phyloP scores from a whole-genome alignment of 2,797 vertebrate genomes.

The Melanotaenia nigrans region DNA sequence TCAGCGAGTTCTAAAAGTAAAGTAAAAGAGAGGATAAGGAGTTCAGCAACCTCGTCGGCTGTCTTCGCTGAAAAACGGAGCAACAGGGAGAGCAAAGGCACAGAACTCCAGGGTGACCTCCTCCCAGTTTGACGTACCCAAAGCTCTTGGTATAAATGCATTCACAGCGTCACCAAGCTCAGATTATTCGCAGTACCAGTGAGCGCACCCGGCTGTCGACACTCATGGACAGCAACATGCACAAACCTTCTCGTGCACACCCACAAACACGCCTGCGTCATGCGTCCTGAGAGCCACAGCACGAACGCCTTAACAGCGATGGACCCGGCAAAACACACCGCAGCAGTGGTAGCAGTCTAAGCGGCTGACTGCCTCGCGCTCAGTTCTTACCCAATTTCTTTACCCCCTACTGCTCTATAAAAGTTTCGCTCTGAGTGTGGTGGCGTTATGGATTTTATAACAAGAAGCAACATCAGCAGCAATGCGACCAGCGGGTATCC shows the following conservation, averaged over 20 bases:
- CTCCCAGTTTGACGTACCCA: conserved; percentile 83
- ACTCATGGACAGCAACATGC: conserved; percentile 53
- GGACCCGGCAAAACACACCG: conserved; percentile 69
- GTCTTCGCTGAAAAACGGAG: conserved; percentile 61
- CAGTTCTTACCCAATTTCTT: conserved; percentile 21
- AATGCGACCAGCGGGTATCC: conserved; percentile 76
- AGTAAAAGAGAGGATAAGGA: not conserved
- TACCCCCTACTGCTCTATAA: conserved; percentile 45
- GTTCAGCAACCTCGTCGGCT: conserved; percentile 25
- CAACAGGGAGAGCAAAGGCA: conserved; percentile 50
- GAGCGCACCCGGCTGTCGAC: conserved; percentile 75
- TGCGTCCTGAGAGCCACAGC: conserved; percentile 80
- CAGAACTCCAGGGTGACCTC: conserved; percentile 75
- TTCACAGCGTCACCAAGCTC: conserved; percentile 80
- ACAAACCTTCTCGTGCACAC: conserved; percentile 33
- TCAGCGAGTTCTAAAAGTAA: conserved; percentile 18
- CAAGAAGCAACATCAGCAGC: conserved; percentile 85
- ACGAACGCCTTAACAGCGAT: conserved; percentile 70
- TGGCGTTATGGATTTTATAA: conserved; percentile 80
- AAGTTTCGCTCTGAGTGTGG: conserved; percentile 63
- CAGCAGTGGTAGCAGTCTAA: conserved; percentile 57
- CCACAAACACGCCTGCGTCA: conserved; percentile 74
- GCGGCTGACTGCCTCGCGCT: conserved; percentile 67
- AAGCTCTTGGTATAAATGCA: conserved; percentile 83
- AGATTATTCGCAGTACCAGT: conserved; percentile 79